Percentiles rank a stretch among this genome's conserved stretches.
Conservation (phyloP, 2,113 vertebrate genomes). For the Pampusana beccarii region DNA sequence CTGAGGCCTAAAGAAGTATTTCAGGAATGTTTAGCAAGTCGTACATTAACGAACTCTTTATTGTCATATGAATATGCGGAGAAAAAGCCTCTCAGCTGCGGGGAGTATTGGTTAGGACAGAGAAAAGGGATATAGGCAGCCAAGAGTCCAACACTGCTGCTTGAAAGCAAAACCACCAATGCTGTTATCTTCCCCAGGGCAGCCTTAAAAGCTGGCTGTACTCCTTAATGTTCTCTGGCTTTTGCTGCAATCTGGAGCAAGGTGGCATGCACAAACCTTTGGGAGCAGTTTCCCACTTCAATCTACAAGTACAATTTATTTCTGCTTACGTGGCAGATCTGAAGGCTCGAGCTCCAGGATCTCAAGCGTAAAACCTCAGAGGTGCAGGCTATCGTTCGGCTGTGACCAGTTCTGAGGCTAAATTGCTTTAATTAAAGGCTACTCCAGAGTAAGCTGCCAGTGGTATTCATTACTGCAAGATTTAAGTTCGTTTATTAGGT, state of each 20-base stretch:
- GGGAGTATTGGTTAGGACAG: not conserved
- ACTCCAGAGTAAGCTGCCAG: not conserved
- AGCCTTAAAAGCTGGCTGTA: not conserved
- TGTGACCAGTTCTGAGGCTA: not conserved
- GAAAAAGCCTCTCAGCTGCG: not conserved
- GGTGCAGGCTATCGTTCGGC: fast-evolving
- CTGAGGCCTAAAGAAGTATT: not conserved
- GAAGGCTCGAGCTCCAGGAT: not conserved
- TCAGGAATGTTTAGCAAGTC: not conserved
- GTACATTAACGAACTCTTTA: not conserved
- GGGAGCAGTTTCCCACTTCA: not conserved
- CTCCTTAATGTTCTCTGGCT: fast-evolving
- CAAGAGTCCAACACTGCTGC: not conserved
- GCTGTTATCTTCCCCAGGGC: not conserved
- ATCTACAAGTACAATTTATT: not conserved
- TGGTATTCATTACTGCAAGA: not conserved
- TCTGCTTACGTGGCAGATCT: fast-evolving
- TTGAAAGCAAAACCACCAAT: not conserved
- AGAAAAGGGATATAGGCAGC: not conserved
- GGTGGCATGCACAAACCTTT: not conserved
- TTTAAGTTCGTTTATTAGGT: not conserved
- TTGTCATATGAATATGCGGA: no score
- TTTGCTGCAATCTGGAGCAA: not conserved
- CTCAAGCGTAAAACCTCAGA: not conserved
- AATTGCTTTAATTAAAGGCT: constrained; percentile 26